Evolutionary conservation across 2,888 invertebrate species (phyloP).

Genomic region (Cerastis rubricosa): DNA sequence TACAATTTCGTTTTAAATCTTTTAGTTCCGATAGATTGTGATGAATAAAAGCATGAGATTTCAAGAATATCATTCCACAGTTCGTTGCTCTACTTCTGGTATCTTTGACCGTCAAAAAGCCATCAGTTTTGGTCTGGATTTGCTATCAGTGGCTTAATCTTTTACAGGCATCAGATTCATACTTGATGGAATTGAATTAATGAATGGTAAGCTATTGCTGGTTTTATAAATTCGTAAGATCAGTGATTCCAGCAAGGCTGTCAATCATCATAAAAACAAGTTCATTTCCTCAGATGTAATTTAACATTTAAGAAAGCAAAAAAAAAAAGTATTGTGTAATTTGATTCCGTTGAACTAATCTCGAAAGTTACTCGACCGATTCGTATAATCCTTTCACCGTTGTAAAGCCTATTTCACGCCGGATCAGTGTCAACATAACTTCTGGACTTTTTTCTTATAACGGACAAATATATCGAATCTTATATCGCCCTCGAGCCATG

Average conservation of each 20-base stretch:
- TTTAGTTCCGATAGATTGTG: conserved; percentile 40
- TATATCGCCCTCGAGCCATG: background rate
- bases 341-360: conserved; percentile 55
- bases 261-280: background rate
- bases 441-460: conserved; percentile 29
- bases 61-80: conserved; percentile 51
- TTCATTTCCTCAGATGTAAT: conserved; percentile 25
- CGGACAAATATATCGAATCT: conserved; percentile 18
- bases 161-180: conserved; percentile 8
- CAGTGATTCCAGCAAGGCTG: background rate
- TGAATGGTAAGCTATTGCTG: conserved; percentile 22
- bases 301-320: conserved; percentile 33
- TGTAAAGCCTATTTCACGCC: conserved; percentile 61
- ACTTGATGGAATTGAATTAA: conserved; percentile 19
- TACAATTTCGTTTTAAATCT: conserved; percentile 36
- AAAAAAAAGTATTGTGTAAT: conserved; percentile 45
- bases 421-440: conserved; percentile 46
- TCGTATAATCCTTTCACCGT: conserved; percentile 60
- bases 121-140: conserved; percentile 15
- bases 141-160: conserved; percentile 18
- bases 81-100: conserved; percentile 31
- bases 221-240: background rate
- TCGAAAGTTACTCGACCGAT: conserved; percentile 58
- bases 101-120: conserved; percentile 46
- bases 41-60: conserved; percentile 50